Percentiles rank a stretch among this genome's conserved stretches.
Conservation (phyloP, 2,113 vertebrate genomes). For the Syngnathus typhle region DNA sequence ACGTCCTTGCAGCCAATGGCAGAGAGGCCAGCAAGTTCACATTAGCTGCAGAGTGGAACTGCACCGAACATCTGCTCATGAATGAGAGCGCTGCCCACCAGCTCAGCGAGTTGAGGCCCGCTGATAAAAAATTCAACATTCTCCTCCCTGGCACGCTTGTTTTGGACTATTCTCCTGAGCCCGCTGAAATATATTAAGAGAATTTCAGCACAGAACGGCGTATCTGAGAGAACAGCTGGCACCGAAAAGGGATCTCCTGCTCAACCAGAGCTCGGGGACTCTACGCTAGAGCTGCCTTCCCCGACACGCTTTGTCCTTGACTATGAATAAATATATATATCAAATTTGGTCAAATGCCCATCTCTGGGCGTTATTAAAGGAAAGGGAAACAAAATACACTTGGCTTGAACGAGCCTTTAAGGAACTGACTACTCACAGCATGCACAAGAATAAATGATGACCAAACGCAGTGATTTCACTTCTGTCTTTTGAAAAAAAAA, state of each 20-base stretch:
- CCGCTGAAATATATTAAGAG: conserved; percentile 98
- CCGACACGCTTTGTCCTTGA: conserved; percentile 90
- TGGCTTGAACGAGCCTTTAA: conserved; percentile 40
- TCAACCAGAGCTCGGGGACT: conserved; percentile 83
- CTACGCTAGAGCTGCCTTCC: conserved; percentile 81
- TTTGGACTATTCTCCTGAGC: conserved; percentile 96
- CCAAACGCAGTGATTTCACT: conserved; percentile 72
- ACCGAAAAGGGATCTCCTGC: conserved; percentile 88
- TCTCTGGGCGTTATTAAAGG: neutral
- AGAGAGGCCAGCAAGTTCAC: conserved; percentile 92
- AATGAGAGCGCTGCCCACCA: conserved; percentile 94
- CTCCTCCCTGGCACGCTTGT: conserved; percentile 96
- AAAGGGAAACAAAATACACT: neutral
- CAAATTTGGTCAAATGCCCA: too few species aligned
- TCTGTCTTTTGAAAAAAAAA: conserved; percentile 54
- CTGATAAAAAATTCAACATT: conserved; percentile 98
- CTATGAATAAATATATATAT: conserved; percentile 9
- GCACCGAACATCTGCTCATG: conserved; percentile 99
- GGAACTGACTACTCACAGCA: conserved; percentile 63
- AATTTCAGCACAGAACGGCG: conserved; percentile 88
- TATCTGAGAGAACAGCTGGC: conserved; percentile 99
- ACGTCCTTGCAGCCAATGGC: conserved; percentile 88
- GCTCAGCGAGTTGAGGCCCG: conserved; percentile 81
- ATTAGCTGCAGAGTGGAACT: conserved; percentile 87
- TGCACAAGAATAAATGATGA: conserved; percentile 71